Evolutionary conservation across 2,888 invertebrate species (phyloP).

Genomic region (Agrochola macilenta): DNA sequence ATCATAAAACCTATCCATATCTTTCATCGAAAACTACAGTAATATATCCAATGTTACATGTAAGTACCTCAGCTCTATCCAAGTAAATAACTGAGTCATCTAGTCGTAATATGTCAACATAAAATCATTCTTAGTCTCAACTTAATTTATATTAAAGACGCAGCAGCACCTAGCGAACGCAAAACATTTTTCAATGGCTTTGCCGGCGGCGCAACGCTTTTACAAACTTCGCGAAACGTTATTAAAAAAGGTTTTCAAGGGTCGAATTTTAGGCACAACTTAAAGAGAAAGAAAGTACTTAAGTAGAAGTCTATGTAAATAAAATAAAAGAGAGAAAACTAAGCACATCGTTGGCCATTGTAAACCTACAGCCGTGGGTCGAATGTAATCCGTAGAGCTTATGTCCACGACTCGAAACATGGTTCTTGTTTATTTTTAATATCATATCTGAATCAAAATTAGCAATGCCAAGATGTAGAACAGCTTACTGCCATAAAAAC

Average conservation of each 20-base stretch:
- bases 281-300: background rate
- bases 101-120: background rate
- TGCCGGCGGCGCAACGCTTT: conserved; percentile 15
- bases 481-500: too few relatives aligned
- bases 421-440: conserved; percentile 35
- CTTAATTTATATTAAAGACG: background rate
- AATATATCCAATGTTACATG: background rate
- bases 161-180: background rate
- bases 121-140: background rate
- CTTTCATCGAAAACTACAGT: background rate
- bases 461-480: too few relatives aligned
- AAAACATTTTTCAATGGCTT: conserved; percentile 32
- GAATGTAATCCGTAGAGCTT: conserved; percentile 47
- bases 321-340: conserved; percentile 21
- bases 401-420: conserved; percentile 32
- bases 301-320: background rate
- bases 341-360: conserved; percentile 6
- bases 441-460: conserved; percentile 19
- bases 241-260: background rate
- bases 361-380: conserved; percentile 9
- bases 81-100: background rate
- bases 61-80: background rate
- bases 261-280: conserved; percentile 1
- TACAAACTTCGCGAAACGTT: conserved; percentile 23
- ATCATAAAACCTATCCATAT: background rate